Evolutionary conservation across 2,888 invertebrate species (phyloP).

Genomic region (Drosophila cracens): DNA sequence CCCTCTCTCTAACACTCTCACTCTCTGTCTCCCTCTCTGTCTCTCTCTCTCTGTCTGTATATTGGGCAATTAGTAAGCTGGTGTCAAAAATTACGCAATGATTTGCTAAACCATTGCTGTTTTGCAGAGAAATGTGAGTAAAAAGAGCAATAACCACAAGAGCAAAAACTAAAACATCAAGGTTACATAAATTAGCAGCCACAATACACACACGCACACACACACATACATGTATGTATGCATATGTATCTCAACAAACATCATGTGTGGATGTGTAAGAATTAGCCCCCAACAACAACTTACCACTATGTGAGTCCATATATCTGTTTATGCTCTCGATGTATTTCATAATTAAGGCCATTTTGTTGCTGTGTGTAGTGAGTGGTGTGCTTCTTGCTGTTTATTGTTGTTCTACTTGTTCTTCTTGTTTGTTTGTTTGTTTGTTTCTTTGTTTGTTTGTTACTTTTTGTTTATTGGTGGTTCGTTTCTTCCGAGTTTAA

Average conservation of each 20-base stretch:
- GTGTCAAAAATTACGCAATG: slow-evolving; percentile 78
- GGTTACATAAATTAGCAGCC: slow-evolving; percentile 75
- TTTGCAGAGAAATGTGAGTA: slow-evolving; percentile 66
- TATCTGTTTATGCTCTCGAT: slow-evolving; percentile 92
- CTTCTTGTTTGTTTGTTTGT: slow-evolving; percentile 39
- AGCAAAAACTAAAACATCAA: slow-evolving; percentile 58
- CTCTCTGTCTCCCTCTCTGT: background rate
- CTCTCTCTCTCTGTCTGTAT: background rate
- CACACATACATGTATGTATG: background rate
- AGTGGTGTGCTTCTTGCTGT: slow-evolving; percentile 59
- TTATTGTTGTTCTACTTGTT: slow-evolving; percentile 38
- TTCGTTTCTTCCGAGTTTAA: slow-evolving; percentile 39
- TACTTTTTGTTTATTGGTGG: slow-evolving; percentile 44
- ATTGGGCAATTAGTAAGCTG: slow-evolving; percentile 72
- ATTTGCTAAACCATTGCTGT: slow-evolving; percentile 55
- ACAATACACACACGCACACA: slow-evolving; percentile 11
- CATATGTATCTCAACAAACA: background rate
- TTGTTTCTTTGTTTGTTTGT: slow-evolving; percentile 20
- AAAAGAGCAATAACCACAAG: slow-evolving; percentile 33
- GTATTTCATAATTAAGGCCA: slow-evolving; percentile 93
- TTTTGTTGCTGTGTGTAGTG: slow-evolving; percentile 84
- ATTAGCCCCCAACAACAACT: slow-evolving; percentile 80
- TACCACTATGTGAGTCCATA: slow-evolving; percentile 94
- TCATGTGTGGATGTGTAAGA: slow-evolving; percentile 4
- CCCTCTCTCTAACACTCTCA: background rate